phyloP scores from a whole-genome alignment of 2,888 invertebrate genomes.

The Seira ritae region DNA sequence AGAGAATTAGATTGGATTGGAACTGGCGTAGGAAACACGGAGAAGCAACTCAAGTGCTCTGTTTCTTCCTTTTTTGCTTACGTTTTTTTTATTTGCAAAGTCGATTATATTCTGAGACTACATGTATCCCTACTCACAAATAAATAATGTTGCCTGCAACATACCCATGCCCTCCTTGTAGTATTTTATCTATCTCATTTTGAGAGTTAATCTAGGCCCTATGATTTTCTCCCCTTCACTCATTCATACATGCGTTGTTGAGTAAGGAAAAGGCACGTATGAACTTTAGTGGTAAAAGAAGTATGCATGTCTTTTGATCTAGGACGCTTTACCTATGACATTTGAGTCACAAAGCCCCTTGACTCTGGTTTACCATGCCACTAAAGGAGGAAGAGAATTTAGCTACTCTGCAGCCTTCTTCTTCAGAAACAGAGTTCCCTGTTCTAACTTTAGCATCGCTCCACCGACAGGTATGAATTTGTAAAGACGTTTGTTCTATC shows the following conservation, averaged over 20 bases:
- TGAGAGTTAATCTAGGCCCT: no score
- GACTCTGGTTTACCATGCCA: constrained; percentile 71
- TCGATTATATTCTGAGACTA: no score
- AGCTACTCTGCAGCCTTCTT: constrained; percentile 70
- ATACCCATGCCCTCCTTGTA: no score
- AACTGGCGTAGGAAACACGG: not conserved
- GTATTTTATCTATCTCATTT: no score
- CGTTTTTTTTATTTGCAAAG: no score
- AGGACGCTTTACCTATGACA: constrained; percentile 71
- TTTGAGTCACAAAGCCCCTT: constrained; percentile 70
- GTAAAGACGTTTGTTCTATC: not conserved
- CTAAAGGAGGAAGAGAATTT: constrained; percentile 68
- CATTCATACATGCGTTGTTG: not conserved
- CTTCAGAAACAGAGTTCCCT: constrained; percentile 68
- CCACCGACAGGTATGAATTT: constrained; percentile 68
- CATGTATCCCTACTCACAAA: no score
- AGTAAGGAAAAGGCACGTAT: not conserved
- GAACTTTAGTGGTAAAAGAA: not conserved
- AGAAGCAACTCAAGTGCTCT: constrained; percentile 18
- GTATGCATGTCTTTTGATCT: constrained; percentile 9
- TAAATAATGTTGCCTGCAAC: no score
- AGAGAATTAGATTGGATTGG: constrained; percentile 22
- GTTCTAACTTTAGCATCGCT: constrained; percentile 69
- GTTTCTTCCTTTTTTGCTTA: not conserved
- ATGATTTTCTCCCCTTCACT: not conserved